Evolutionary conservation across 2,797 vertebrate species (phyloP).

Genomic region (Erethizon dorsatum): DNA sequence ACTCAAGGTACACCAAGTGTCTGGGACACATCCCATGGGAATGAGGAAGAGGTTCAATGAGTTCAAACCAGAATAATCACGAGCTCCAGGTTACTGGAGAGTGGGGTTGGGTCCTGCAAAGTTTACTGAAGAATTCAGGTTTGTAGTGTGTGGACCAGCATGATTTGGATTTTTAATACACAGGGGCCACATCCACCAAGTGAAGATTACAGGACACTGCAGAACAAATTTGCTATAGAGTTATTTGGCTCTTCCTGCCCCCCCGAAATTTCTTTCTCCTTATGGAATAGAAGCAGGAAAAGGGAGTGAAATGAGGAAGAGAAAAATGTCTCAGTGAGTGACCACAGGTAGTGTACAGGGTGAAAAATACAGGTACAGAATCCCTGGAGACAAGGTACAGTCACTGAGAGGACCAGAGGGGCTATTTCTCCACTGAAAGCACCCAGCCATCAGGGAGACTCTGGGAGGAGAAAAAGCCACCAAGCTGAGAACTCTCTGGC

Average conservation of each 20-base stretch:
- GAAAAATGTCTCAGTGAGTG: neutral
- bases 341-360: neutral
- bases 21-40: neutral
- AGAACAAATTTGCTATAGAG: neutral
- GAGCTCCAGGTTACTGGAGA: neutral
- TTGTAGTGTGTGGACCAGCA: fast-evolving
- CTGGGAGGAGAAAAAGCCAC: no score
- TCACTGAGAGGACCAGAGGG: neutral
- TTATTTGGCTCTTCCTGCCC: neutral
- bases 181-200: neutral
- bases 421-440: neutral
- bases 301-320: neutral
- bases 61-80: neutral
- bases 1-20: neutral
- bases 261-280: neutral
- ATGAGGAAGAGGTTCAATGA: no score
- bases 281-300: neutral
- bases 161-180: no score
- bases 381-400: neutral
- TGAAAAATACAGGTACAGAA: neutral
- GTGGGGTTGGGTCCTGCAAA: neutral
- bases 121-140: no score
- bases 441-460: neutral
- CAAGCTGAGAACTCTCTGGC: neutral
- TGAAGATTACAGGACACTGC: neutral